These are phyloP conservation scores for Chromis chromis DNA, from an alignment of 2,797 vertebrate genomes.

Conservation along the genomic window DNA sequence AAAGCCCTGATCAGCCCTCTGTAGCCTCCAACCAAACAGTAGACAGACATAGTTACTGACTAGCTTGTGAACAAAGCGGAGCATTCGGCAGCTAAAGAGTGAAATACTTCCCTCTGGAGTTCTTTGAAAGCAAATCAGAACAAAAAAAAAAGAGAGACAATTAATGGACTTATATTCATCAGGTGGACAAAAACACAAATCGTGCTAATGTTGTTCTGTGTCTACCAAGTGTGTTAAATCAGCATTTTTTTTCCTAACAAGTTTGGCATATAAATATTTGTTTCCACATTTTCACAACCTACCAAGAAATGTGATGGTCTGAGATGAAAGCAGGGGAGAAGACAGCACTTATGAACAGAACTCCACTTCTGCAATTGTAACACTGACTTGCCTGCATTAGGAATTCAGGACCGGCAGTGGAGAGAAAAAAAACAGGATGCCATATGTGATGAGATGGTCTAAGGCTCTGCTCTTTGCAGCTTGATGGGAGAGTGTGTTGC, in stretches of 20 bases:
- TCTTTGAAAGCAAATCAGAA: neutral
- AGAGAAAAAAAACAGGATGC: constrained; percentile 6
- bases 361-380: constrained; percentile 12
- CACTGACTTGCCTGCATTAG: constrained; percentile 25
- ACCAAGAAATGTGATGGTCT: constrained; percentile 8
- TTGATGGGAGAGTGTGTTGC: constrained; percentile 35
- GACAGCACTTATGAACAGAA: constrained; percentile 1
- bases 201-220: too few species aligned
- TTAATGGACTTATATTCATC: neutral
- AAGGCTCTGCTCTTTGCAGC: constrained; percentile 38
- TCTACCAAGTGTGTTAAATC: too few species aligned
- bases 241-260: neutral
- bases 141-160: neutral
- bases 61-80: neutral
- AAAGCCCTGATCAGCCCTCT: neutral
- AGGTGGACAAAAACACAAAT: neutral
- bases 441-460: constrained; percentile 53
- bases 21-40: neutral
- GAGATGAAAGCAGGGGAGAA: neutral
- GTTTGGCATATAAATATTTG: too few species aligned
- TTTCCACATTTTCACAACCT: neutral
- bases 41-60: neutral
- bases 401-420: constrained; percentile 39
- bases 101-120: neutral
- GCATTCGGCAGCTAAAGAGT: neutral